Conservation (phyloP, 2,888 invertebrate genomes). For the Diplolepis rosae region DNA sequence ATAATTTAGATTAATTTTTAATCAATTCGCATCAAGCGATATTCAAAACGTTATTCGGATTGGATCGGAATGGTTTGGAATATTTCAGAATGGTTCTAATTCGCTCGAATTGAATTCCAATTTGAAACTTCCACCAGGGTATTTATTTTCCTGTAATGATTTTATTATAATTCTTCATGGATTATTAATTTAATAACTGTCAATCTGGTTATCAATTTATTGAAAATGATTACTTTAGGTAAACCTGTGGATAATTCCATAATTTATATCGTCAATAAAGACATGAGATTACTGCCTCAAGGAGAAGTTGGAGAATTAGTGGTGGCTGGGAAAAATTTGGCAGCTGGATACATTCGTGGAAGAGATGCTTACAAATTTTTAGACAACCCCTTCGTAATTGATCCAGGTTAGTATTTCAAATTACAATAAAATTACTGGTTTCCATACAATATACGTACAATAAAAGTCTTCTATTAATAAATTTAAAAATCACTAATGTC, state of each 20-base stretch:
- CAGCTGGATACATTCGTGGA: constrained; percentile 86
- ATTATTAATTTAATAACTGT: constrained; percentile 7
- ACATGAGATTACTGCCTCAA: constrained; percentile 82
- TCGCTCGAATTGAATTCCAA: too few species aligned
- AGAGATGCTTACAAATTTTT: constrained; percentile 84
- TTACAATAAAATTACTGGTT: background rate
- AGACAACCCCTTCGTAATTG: constrained; percentile 82
- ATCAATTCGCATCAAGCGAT: too few species aligned
- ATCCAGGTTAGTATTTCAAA: constrained; percentile 74
- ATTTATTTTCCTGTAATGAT: too few species aligned
- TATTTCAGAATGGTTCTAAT: too few species aligned
- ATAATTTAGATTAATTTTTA: too few species aligned
- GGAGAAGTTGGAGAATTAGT: constrained; percentile 88
- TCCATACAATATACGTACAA: background rate
- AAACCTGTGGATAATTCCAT: constrained; percentile 86
- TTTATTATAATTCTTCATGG: background rate
- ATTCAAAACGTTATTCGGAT: too few species aligned
- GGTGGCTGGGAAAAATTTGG: constrained; percentile 87
- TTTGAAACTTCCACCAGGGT: too few species aligned
- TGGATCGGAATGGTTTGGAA: too few species aligned
- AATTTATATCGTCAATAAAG: constrained; percentile 85
- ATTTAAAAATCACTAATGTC: background rate
- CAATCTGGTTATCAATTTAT: constrained; percentile 17
- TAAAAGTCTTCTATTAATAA: background rate
- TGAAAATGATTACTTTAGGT: constrained; percentile 74